Conservation (phyloP, 2,113 vertebrate genomes). For the Opisthocomus hoazin region DNA sequence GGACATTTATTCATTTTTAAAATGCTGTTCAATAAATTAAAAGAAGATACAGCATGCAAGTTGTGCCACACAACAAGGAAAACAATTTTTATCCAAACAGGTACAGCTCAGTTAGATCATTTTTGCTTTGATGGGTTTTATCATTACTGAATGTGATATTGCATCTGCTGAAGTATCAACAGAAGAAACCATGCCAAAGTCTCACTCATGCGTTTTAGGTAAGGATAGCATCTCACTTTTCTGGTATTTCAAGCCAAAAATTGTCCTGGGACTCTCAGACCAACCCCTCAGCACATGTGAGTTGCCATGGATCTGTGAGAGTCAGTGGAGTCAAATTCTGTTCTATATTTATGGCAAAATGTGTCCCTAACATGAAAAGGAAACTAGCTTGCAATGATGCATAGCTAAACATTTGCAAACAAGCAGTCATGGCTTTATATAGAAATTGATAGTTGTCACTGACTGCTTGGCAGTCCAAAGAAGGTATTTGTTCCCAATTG, state of each 20-base stretch:
- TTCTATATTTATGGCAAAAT: neutral
- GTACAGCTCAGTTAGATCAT: neutral
- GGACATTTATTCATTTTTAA: slow-evolving; percentile 23
- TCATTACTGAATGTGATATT: neutral
- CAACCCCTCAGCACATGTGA: neutral
- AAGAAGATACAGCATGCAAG: neutral
- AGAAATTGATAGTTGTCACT: slow-evolving; percentile 27
- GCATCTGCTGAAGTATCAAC: neutral
- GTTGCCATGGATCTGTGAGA: neutral
- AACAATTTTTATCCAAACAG: slow-evolving; percentile 2
- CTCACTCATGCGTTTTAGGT: neutral
- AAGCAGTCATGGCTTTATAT: neutral
- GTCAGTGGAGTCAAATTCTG: neutral
- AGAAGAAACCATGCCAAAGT: neutral
- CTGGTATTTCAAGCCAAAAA: neutral
- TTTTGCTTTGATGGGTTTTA: slow-evolving; percentile 6
- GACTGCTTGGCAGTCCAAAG: neutral
- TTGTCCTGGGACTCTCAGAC: neutral
- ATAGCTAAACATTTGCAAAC: slow-evolving; percentile 16
- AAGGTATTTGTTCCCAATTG: neutral
- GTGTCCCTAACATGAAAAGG: neutral
- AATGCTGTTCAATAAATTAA: neutral
- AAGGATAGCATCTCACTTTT: neutral
- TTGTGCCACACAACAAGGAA: neutral
- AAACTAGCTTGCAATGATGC: neutral